These are phyloP conservation scores for Baryphthengus martii DNA, from an alignment of 2,113 vertebrate species.

Conservation along the genomic window DNA sequence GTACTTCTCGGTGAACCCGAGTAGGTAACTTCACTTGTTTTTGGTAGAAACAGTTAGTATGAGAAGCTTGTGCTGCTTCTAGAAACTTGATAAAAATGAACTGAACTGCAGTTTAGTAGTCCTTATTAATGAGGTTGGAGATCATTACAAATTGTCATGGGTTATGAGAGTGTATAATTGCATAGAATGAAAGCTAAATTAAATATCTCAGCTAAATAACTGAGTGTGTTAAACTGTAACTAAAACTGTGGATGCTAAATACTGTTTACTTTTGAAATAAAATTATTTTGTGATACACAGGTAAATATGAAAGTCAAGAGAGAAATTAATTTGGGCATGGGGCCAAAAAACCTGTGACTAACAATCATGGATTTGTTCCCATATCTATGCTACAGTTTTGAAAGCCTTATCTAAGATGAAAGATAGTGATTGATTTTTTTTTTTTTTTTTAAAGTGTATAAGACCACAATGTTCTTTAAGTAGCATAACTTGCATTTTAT, in stretches of 20 bases:
- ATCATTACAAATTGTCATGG: slow-evolving; percentile 71
- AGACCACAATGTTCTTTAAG: neutral
- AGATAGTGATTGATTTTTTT: neutral
- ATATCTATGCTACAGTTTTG: neutral
- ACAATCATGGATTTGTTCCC: neutral
- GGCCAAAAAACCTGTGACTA: neutral
- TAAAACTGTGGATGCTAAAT: slow-evolving; percentile 50
- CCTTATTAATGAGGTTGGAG: slow-evolving; percentile 62
- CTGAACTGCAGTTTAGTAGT: slow-evolving; percentile 51
- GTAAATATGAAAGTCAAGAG: neutral
- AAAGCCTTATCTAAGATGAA: neutral
- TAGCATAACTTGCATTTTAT: neutral
- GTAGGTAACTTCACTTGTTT: slow-evolving; percentile 6
- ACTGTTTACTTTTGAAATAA: slow-evolving; percentile 55
- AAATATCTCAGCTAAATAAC: slow-evolving; percentile 70
- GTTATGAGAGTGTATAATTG: slow-evolving; percentile 68
- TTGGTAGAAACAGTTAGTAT: neutral
- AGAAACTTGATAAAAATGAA: slow-evolving; percentile 35
- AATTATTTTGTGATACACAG: slow-evolving; percentile 32
- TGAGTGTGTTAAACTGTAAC: slow-evolving; percentile 57
- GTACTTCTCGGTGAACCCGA: neutral
- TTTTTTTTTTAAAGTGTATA: neutral
- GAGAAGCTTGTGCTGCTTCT: slow-evolving; percentile 6
- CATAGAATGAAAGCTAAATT: slow-evolving; percentile 70
- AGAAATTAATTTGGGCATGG: neutral